Evolutionary conservation across 1,140 invertebrate genomes (phyloP).

Genomic region (Bombus huntii): DNA sequence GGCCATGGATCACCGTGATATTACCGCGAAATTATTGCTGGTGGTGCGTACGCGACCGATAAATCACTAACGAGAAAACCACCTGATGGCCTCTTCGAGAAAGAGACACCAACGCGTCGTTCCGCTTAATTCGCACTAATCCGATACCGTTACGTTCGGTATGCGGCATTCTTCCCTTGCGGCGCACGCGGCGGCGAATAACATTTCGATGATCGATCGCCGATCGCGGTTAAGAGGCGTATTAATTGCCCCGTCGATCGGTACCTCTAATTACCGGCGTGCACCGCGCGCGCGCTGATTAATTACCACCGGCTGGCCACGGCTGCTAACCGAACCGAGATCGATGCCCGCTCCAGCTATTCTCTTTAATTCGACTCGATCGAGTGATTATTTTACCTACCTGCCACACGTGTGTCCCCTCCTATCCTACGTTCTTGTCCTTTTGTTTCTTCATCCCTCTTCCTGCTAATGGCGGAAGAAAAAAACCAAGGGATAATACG

Average conservation of each 20-base stretch:
- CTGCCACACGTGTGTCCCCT: not conserved
- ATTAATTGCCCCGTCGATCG: slow-evolving; percentile 69
- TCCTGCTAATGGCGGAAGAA: not conserved
- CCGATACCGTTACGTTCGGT: slow-evolving; percentile 44
- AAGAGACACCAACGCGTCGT: not conserved
- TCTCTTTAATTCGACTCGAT: slow-evolving; percentile 68
- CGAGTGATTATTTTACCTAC: slow-evolving; percentile 65
- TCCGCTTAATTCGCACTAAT: slow-evolving; percentile 51
- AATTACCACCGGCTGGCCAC: slow-evolving; percentile 63
- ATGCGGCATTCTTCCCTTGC: slow-evolving; percentile 29
- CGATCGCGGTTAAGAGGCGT: slow-evolving; percentile 70
- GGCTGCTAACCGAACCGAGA: slow-evolving; percentile 65
- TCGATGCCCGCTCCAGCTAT: slow-evolving; percentile 60
- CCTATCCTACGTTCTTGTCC: not conserved
- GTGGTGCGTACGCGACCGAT: not conserved
- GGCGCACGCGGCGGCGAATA: slow-evolving; percentile 43
- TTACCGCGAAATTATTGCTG: slow-evolving; percentile 16
- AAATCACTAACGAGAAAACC: slow-evolving; percentile 20
- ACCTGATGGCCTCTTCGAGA: not conserved
- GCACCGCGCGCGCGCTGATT: slow-evolving; percentile 64
- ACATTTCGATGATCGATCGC: slow-evolving; percentile 70
- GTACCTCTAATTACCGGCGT: slow-evolving; percentile 67
- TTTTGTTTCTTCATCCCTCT: not conserved
- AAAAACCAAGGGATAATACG: not conserved
- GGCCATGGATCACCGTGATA: slow-evolving; percentile 21